Conservation (phyloP, 2,113 vertebrate species). For the Tursiops truncatus region DNA sequence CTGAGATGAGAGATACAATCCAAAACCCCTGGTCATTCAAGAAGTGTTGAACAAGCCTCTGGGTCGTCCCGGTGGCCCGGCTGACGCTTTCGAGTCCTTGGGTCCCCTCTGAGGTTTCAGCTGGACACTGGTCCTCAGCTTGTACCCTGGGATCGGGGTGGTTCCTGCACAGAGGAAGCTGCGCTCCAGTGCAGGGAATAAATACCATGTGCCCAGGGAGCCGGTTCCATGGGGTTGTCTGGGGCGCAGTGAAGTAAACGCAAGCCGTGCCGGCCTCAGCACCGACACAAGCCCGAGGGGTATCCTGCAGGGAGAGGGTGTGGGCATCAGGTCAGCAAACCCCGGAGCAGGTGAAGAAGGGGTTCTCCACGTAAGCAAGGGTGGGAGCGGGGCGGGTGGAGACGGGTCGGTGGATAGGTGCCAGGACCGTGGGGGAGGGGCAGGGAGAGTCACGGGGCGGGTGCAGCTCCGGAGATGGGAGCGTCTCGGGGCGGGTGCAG, state of each 20-base stretch:
- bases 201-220: no score
- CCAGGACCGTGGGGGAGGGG: accelerated
- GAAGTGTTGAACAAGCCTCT: not conserved
- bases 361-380: not conserved
- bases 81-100: not conserved
- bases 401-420: no score
- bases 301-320: accelerated
- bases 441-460: not conserved
- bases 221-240: not conserved
- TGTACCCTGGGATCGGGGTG: not conserved
- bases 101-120: not conserved
- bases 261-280: not conserved
- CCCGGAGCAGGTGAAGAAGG: not conserved
- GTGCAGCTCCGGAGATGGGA: not conserved
- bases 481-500: not conserved
- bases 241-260: not conserved
- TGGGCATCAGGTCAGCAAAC: not conserved
- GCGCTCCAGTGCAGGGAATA: not conserved
- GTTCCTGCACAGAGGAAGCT: not conserved
- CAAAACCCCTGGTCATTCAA: not conserved
- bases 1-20: not conserved
- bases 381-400: accelerated
- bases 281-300: not conserved
- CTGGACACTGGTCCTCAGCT: not conserved
- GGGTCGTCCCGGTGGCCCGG: not conserved